These are phyloP conservation scores for Hafferia zeledoni DNA, from an alignment of 2,797 vertebrate genomes.

Conservation along the genomic window DNA sequence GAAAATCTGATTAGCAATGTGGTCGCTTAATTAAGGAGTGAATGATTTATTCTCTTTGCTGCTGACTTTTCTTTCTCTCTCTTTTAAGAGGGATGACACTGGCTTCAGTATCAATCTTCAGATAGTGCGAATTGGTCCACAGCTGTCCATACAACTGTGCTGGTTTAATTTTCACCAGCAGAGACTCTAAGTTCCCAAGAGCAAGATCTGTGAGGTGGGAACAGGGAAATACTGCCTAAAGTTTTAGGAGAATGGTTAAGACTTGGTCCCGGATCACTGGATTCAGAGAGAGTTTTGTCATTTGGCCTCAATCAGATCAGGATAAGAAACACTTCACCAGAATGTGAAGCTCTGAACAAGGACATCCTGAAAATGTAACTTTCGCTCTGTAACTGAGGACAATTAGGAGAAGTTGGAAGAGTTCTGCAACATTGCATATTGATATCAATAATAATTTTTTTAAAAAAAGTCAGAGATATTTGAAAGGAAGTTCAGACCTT, in stretches of 20 bases:
- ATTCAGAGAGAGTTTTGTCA: background rate
- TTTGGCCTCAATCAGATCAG: background rate
- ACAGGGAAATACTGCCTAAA: background rate
- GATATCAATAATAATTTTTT: background rate
- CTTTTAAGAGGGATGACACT: background rate
- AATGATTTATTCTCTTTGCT: background rate
- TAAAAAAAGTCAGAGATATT: background rate
- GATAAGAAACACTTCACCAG: background rate
- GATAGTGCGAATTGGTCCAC: background rate
- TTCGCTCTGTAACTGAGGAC: background rate
- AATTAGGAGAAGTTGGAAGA: background rate
- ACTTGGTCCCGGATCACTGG: background rate
- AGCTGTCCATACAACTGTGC: background rate
- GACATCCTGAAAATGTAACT: background rate
- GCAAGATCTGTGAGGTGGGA: accelerated
- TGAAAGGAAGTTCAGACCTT: background rate
- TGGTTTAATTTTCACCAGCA: conserved; percentile 7
- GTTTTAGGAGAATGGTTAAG: background rate
- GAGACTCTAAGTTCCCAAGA: background rate
- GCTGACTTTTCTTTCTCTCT: background rate
- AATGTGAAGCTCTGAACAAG: background rate
- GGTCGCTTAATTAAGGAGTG: background rate
- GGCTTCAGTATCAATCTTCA: background rate
- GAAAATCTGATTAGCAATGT: background rate
- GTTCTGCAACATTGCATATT: background rate